phyloP scores from a whole-genome alignment of 2,113 vertebrate genomes.

The Progne subis region DNA sequence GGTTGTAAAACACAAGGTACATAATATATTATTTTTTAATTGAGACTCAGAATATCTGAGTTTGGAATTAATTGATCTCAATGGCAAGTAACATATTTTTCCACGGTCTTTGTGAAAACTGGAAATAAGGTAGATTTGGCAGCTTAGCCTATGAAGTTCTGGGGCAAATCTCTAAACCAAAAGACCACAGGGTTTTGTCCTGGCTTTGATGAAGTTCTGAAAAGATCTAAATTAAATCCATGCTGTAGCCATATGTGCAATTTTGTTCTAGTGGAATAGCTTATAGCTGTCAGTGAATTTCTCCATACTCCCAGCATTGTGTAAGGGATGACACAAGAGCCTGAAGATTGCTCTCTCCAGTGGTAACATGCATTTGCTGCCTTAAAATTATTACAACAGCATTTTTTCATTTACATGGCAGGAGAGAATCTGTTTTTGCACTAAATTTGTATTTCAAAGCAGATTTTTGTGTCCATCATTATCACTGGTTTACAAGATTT shows the following conservation, averaged over 20 bases:
- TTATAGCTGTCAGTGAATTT: conserved; percentile 56
- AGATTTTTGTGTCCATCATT: conserved; percentile 57
- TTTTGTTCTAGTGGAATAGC: conserved; percentile 37
- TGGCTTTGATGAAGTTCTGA: conserved; percentile 24
- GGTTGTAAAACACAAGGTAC: background rate
- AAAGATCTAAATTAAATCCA: conserved; percentile 45
- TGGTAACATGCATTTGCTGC: conserved; percentile 21
- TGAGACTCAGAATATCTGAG: background rate
- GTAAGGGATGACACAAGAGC: conserved; percentile 34
- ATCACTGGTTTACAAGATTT: conserved; percentile 58
- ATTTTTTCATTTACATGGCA: conserved; percentile 61
- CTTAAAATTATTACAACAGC: conserved; percentile 54
- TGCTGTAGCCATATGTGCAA: conserved; percentile 20
- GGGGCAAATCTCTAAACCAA: background rate
- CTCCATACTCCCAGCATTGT: conserved; percentile 9
- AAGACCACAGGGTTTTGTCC: conserved; percentile 26
- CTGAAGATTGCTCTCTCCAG: conserved; percentile 27
- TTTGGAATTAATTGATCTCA: background rate
- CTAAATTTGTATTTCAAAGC: conserved; percentile 64
- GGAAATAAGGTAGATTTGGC: conserved; percentile 14
- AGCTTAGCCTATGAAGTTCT: background rate
- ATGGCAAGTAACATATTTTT: background rate
- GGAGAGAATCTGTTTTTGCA: conserved; percentile 55
- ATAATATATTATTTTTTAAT: background rate
- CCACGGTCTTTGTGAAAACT: background rate